Conservation (phyloP, 2,797 vertebrate genomes). For the Garrulus glandarius region DNA sequence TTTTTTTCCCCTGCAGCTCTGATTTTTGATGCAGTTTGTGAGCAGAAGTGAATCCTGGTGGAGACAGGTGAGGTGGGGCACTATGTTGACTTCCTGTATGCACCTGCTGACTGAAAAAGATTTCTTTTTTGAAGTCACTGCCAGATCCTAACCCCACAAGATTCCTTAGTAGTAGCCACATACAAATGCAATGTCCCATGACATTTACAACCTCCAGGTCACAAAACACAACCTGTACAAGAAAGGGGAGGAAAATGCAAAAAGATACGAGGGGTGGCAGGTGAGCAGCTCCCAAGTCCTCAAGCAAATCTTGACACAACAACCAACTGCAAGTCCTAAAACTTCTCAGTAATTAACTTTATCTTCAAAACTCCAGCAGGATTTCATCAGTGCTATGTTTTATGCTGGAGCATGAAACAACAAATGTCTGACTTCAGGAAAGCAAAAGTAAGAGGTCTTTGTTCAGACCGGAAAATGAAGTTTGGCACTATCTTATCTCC, state of each 20-base stretch:
- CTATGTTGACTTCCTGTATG: not conserved
- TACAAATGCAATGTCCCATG: accelerated
- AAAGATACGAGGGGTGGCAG: not conserved
- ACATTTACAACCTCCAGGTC: not conserved
- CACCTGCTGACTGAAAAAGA: not conserved
- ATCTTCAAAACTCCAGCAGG: not conserved
- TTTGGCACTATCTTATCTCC: not conserved
- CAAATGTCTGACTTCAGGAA: not conserved
- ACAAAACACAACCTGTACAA: not conserved
- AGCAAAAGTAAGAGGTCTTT: not conserved
- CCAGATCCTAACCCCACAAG: not conserved
- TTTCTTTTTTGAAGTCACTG: not conserved
- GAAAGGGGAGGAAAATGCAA: not conserved
- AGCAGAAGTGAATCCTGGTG: not conserved
- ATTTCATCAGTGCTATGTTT: not conserved
- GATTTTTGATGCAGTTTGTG: not conserved
- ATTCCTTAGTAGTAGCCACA: not conserved
- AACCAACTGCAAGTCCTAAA: not conserved
- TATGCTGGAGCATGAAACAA: not conserved
- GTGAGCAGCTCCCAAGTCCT: not conserved
- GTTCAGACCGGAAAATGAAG: not conserved
- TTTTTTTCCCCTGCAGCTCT: not conserved
- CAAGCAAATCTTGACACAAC: not conserved
- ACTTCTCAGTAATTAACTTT: not conserved
- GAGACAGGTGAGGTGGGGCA: not conserved